Evolutionary conservation across 2,797 vertebrate species (phyloP).

Genomic region (Malacoctenus gilli): DNA sequence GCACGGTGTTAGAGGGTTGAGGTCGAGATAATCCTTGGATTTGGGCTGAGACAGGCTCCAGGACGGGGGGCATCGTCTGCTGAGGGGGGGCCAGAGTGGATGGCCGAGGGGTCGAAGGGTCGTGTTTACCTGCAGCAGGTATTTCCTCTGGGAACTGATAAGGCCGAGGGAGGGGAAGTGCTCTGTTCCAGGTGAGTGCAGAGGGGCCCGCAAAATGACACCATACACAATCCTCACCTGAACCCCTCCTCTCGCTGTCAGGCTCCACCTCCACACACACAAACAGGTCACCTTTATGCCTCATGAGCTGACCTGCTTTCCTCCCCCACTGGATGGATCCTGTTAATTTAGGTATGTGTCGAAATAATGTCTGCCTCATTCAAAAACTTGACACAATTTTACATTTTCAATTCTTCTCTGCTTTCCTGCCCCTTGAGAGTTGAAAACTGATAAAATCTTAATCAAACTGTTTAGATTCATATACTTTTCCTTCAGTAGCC

Average conservation of each 20-base stretch:
- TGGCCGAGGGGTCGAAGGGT: slow-evolving; percentile 83
- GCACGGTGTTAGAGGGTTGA: slow-evolving; percentile 16
- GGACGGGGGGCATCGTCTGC: slow-evolving; percentile 41
- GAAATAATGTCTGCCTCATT: too few relatives aligned
- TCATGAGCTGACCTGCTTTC: slow-evolving; percentile 48
- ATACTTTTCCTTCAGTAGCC: too few relatives aligned
- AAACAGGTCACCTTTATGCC: slow-evolving; percentile 53
- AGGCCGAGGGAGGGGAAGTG: slow-evolving; percentile 92
- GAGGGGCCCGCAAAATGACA: slow-evolving; percentile 84
- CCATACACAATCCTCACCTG: slow-evolving; percentile 81
- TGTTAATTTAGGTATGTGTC: neutral
- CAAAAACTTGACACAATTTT: too few relatives aligned
- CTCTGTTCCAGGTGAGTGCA: slow-evolving; percentile 96
- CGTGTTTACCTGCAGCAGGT: slow-evolving; percentile 96
- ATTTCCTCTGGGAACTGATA: slow-evolving; percentile 97
- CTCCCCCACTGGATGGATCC: neutral
- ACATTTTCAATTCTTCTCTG: too few relatives aligned
- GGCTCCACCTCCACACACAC: slow-evolving; percentile 45
- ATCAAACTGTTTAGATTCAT: too few relatives aligned
- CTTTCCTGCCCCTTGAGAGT: too few relatives aligned
- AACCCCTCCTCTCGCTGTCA: slow-evolving; percentile 49
- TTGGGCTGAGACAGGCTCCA: slow-evolving; percentile 45
- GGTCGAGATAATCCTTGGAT: slow-evolving; percentile 60
- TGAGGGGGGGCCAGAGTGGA: slow-evolving; percentile 55
- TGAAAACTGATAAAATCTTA: too few relatives aligned